phyloP scores from a whole-genome alignment of 1,140 invertebrate genomes.

The Hyles vespertilio region DNA sequence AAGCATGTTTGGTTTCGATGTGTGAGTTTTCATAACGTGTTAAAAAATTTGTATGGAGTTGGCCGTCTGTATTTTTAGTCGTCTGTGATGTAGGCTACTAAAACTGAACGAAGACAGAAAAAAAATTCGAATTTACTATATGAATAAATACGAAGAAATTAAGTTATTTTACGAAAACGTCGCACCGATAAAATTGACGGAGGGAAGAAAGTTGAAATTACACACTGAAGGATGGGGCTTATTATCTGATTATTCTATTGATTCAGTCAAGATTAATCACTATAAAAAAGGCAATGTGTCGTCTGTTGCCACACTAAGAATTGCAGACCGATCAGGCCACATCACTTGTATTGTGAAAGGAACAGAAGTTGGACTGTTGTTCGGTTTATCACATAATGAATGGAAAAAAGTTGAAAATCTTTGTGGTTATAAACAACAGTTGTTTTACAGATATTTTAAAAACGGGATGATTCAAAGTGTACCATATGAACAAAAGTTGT shows the following conservation, averaged over 20 bases:
- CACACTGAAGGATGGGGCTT: conserved; percentile 49
- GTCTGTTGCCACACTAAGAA: conserved; percentile 48
- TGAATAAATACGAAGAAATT: conserved; percentile 14
- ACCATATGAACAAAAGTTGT: conserved; percentile 54
- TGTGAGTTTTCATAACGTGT: too few species aligned
- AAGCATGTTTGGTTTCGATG: too few species aligned
- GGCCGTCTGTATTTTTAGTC: too few species aligned
- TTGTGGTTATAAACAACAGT: conserved; percentile 38
- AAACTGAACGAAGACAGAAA: too few species aligned
- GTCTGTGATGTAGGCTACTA: too few species aligned
- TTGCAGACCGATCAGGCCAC: conserved; percentile 52
- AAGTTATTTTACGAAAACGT: conserved; percentile 33
- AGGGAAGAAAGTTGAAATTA: conserved; percentile 40
- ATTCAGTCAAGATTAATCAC: conserved; percentile 62
- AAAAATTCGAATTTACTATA: background rate
- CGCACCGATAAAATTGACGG: conserved; percentile 49
- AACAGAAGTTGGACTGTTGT: conserved; percentile 41
- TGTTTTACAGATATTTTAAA: conserved; percentile 66
- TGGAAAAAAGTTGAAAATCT: conserved; percentile 59
- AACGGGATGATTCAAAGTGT: conserved; percentile 49
- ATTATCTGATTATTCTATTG: conserved; percentile 53
- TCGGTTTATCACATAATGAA: conserved; percentile 46
- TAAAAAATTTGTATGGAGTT: too few species aligned
- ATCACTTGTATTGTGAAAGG: conserved; percentile 54
- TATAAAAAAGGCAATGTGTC: conserved; percentile 28